Conservation (phyloP, 2,797 vertebrate species). For the Carapus acus region DNA sequence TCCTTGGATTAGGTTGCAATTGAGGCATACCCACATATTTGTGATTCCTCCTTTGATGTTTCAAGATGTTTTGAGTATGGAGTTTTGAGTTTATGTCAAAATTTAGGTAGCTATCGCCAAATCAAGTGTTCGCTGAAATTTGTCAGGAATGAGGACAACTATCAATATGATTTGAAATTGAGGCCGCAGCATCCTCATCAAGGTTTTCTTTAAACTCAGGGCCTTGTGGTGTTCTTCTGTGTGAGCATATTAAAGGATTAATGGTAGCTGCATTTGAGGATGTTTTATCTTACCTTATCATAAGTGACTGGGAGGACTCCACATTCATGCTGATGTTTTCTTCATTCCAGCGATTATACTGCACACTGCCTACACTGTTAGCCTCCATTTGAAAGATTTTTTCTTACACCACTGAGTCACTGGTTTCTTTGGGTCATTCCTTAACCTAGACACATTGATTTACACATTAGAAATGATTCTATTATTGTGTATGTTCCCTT, state of each 20-base stretch:
- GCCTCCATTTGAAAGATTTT: slow-evolving; percentile 42
- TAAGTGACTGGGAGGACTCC: slow-evolving; percentile 44
- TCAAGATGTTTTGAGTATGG: too few species aligned
- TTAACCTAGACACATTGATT: slow-evolving; percentile 13
- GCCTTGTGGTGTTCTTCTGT: too few species aligned
- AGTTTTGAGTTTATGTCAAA: too few species aligned
- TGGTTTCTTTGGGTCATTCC: slow-evolving; percentile 6
- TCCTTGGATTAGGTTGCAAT: too few species aligned
- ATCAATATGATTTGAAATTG: too few species aligned
- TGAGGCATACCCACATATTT: too few species aligned
- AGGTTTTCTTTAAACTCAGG: too few species aligned
- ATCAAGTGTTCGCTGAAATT: too few species aligned
- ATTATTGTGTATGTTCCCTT: background rate
- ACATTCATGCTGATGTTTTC: slow-evolving; percentile 71
- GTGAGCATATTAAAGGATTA: background rate
- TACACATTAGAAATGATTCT: background rate
- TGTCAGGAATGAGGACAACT: too few species aligned
- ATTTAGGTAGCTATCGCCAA: too few species aligned
- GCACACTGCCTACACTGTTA: slow-evolving; percentile 31
- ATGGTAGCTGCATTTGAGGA: background rate
- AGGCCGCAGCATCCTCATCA: too few species aligned
- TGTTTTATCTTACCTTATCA: slow-evolving; percentile 61
- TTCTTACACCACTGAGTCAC: slow-evolving; percentile 5
- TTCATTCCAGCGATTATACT: slow-evolving; percentile 77
- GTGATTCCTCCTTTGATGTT: too few species aligned